Conservation (phyloP, 2,797 vertebrate genomes). For the Telmatherina bonti region DNA sequence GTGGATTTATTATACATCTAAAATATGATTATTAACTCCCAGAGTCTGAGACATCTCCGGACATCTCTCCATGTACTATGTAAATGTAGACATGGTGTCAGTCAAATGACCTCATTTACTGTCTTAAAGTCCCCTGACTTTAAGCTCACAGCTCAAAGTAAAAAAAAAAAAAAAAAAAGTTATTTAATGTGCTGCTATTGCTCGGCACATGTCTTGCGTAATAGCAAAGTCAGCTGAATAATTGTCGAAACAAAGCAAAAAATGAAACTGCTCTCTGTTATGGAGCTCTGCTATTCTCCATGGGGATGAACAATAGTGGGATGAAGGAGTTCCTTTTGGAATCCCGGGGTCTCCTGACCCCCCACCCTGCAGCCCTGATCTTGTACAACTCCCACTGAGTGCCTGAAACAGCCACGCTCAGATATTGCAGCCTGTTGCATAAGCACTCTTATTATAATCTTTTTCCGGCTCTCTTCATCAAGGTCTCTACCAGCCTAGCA, state of each 20-base stretch:
- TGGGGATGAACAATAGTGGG: constrained; percentile 24
- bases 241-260: constrained; percentile 57
- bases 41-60: background rate
- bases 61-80: background rate
- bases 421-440: constrained; percentile 79
- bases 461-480: constrained; percentile 40
- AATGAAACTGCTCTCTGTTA: constrained; percentile 40
- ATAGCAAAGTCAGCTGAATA: constrained; percentile 42
- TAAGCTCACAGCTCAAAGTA: constrained; percentile 36
- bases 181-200: constrained; percentile 40
- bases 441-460: constrained; percentile 66
- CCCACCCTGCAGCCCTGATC: constrained; percentile 33
- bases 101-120: background rate
- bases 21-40: constrained; percentile 4
- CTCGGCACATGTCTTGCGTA: constrained; percentile 52
- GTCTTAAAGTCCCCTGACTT: constrained; percentile 27
- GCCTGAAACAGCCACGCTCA: constrained; percentile 47
- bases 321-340: constrained; percentile 53
- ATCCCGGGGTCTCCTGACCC: constrained; percentile 26
- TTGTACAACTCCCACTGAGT: constrained; percentile 56
- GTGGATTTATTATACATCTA: background rate
- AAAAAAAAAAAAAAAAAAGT: constrained; percentile 39
- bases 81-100: background rate
- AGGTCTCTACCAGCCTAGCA: constrained; percentile 64
- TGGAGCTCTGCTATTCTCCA: constrained; percentile 41